Conservation (phyloP, 2,888 invertebrate genomes). For the Caenorhabditis becei region DNA sequence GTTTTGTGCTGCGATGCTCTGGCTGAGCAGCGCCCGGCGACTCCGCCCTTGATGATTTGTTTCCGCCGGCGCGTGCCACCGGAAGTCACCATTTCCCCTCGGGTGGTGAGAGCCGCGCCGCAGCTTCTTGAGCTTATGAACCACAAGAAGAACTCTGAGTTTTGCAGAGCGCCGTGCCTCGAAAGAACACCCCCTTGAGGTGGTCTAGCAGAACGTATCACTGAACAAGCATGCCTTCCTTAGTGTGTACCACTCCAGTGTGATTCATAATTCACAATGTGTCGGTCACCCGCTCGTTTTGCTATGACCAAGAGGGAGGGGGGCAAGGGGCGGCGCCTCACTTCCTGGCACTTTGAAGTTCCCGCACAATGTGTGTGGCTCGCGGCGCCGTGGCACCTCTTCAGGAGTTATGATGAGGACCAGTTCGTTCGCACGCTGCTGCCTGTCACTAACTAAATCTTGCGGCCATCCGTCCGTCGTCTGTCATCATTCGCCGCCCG, state of each 20-base stretch:
- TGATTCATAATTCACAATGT: constrained; percentile 58
- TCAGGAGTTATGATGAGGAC: constrained; percentile 16
- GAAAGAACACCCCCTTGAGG: too few relatives aligned
- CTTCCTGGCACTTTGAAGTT: constrained; percentile 57
- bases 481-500: constrained; percentile 45
- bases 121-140: constrained; percentile 32
- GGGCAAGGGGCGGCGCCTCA: constrained; percentile 24
- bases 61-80: constrained; percentile 54
- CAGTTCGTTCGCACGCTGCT: constrained; percentile 30
- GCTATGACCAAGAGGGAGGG: constrained; percentile 31
- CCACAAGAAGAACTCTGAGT: constrained; percentile 9
- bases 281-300: constrained; percentile 38
- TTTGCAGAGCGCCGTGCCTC: neutral
- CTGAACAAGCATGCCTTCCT: constrained; percentile 9
- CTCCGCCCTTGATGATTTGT: constrained; percentile 55
- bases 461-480: constrained; percentile 39
- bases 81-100: constrained; percentile 57
- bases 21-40: constrained; percentile 42
- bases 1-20: constrained; percentile 46
- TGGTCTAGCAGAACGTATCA: neutral
- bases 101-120: constrained; percentile 40
- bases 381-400: constrained; percentile 22
- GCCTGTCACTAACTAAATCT: constrained; percentile 45
- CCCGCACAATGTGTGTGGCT: constrained; percentile 32
- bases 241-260: constrained; percentile 19